Evolutionary conservation across 2,888 invertebrate species (phyloP).

Genomic region (Campoletis raptor): DNA sequence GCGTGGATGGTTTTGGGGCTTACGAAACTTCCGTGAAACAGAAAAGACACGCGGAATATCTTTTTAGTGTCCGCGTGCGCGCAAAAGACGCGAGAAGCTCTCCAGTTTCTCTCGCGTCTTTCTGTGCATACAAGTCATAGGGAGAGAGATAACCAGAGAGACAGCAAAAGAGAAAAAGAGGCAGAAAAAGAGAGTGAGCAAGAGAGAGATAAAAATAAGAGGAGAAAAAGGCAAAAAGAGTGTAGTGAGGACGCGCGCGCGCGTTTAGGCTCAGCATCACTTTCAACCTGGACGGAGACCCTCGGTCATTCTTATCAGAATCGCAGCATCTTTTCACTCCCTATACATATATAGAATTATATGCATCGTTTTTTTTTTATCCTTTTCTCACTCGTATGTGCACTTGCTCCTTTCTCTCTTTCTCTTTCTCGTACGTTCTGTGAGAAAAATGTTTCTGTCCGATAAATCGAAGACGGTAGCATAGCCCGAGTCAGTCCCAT

Average conservation of each 20-base stretch:
- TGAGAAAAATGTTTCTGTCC: slow-evolving; percentile 77
- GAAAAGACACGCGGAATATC: slow-evolving; percentile 50
- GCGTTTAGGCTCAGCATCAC: slow-evolving; percentile 75
- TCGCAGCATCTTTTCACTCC: slow-evolving; percentile 73
- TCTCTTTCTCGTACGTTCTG: slow-evolving; percentile 55
- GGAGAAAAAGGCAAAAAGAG: slow-evolving; percentile 10
- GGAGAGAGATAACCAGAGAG: slow-evolving; percentile 14
- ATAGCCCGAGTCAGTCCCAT: slow-evolving; percentile 64
- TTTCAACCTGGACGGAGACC: slow-evolving; percentile 76
- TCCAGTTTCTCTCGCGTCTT: slow-evolving; percentile 50
- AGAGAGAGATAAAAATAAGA: slow-evolving; percentile 42
- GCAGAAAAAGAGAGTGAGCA: slow-evolving; percentile 10
- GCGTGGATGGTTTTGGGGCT: slow-evolving; percentile 51
- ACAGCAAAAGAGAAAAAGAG: slow-evolving; percentile 15
- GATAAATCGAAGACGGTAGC: slow-evolving; percentile 78
- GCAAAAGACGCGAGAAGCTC: slow-evolving; percentile 54
- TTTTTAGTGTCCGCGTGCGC: slow-evolving; percentile 45
- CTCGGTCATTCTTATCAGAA: slow-evolving; percentile 79
- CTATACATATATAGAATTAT: slow-evolving; percentile 38
- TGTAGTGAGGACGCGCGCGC: slow-evolving; percentile 51
- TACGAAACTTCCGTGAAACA: slow-evolving; percentile 58
- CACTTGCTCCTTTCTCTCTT: background rate
- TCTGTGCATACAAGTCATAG: slow-evolving; percentile 50
- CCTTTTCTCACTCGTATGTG: slow-evolving; percentile 28
- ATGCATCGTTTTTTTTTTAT: slow-evolving; percentile 36